Conservation (phyloP, 2,888 invertebrate species). For the Anagyrus pseudococci region DNA sequence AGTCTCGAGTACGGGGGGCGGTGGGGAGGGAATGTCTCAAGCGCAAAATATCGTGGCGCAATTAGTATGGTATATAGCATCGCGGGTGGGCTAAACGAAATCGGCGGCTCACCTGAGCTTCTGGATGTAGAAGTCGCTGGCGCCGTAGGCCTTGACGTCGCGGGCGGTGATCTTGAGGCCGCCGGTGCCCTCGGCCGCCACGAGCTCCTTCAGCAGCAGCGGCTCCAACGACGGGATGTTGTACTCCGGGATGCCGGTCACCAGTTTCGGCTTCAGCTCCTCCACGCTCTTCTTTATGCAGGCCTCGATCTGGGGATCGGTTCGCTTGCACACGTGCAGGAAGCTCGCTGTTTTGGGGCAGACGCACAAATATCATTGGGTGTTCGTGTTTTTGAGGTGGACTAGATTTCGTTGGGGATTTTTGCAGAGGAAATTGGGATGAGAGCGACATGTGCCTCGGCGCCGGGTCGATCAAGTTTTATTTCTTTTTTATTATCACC, state of each 20-base stretch:
- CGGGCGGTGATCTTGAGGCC: constrained; percentile 67
- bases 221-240: constrained; percentile 74
- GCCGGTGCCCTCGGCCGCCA: constrained; percentile 66
- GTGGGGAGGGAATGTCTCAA: no score
- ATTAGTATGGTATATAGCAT: no score
- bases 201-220: constrained; percentile 68
- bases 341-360: constrained; percentile 63
- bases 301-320: constrained; percentile 67
- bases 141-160: constrained; percentile 70
- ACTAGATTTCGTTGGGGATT: no score
- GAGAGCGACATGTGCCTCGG: no score
- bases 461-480: no score
- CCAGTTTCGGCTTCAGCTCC: constrained; percentile 68
- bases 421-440: no score
- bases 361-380: no score
- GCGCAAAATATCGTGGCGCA: no score
- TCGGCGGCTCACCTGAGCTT: constrained; percentile 64
- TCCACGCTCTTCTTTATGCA: constrained; percentile 69
- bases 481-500: no score
- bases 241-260: constrained; percentile 70
- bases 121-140: constrained; percentile 69
- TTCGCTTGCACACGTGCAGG: constrained; percentile 65
- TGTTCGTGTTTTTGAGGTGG: no score
- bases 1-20: no score
- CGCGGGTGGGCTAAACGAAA: no score